Conservation (phyloP, 2,113 vertebrate species). For the Silurus glanis region DNA sequence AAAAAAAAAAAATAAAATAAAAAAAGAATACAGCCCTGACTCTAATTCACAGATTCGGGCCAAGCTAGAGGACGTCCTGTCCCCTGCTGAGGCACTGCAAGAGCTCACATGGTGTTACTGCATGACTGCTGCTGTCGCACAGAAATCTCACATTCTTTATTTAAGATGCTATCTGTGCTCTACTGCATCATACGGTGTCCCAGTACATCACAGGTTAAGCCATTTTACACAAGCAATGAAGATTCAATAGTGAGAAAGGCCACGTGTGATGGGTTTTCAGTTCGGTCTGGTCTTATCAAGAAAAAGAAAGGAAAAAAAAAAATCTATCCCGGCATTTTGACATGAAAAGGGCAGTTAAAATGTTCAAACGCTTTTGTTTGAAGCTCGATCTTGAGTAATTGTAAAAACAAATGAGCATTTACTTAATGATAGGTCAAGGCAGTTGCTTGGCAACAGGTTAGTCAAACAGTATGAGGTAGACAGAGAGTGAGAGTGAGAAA, state of each 20-base stretch:
- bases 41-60: constrained; percentile 6
- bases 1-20: too few relatives aligned
- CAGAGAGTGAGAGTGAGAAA: constrained; percentile 11
- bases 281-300: constrained; percentile 1
- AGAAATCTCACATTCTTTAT: constrained; percentile 13
- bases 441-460: constrained; percentile 72
- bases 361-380: constrained; percentile 24
- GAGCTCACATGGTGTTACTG: constrained; percentile 21
- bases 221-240: background rate
- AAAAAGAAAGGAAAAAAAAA: background rate
- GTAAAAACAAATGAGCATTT: constrained; percentile 60
- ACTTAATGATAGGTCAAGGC: constrained; percentile 62
- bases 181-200: background rate
- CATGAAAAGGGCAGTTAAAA: constrained; percentile 16
- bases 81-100: background rate
- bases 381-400: constrained; percentile 54
- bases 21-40: constrained; percentile 1
- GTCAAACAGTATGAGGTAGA: constrained; percentile 53
- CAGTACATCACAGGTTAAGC: background rate
- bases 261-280: background rate
- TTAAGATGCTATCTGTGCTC: background rate
- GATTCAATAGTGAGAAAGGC: constrained; percentile 11
- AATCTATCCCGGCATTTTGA: constrained; percentile 26
- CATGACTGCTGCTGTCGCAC: background rate
- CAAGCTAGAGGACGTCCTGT: background rate